A percentile compares a stretch with the other conserved stretches of the same genome.
phyloP scores from a whole-genome alignment of 2,797 vertebrate species.

The Chrosomus eos region DNA sequence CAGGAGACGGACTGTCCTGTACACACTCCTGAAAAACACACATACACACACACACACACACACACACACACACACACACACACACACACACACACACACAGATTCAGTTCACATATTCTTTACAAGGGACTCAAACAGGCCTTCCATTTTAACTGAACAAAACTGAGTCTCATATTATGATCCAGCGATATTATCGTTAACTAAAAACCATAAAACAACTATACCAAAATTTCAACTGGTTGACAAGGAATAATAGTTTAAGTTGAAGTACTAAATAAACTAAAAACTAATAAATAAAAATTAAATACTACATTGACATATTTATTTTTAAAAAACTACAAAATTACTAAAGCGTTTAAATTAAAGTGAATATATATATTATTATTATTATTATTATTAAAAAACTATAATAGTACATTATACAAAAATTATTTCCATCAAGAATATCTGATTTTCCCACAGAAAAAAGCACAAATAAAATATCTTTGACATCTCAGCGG shows the following conservation, averaged over 20 bases:
- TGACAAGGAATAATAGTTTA: not conserved
- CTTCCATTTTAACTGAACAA: not conserved
- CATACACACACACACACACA: slow-evolving; percentile 42
- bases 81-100: slow-evolving; percentile 40
- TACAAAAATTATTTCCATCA: not conserved
- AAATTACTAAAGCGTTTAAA: too few species aligned
- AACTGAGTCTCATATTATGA: not conserved
- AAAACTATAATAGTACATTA: not conserved
- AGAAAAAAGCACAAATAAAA: not conserved
- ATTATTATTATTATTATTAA: too few species aligned
- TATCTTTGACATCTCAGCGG: not conserved
- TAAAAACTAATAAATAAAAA: not conserved
- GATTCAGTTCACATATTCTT: not conserved
- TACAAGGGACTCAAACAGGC: not conserved
- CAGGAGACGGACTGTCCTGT: slow-evolving; percentile 83
- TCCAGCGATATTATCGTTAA: not conserved
- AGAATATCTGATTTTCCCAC: not conserved
- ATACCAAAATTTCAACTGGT: not conserved
- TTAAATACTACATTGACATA: too few species aligned
- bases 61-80: slow-evolving; percentile 45
- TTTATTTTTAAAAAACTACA: too few species aligned
- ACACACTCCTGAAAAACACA: slow-evolving; percentile 84
- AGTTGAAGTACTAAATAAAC: not conserved
- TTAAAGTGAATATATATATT: too few species aligned
- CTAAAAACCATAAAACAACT: not conserved